Evolutionary conservation across 2,888 invertebrate genomes (phyloP).

Genomic region (Physocephala rufipes): DNA sequence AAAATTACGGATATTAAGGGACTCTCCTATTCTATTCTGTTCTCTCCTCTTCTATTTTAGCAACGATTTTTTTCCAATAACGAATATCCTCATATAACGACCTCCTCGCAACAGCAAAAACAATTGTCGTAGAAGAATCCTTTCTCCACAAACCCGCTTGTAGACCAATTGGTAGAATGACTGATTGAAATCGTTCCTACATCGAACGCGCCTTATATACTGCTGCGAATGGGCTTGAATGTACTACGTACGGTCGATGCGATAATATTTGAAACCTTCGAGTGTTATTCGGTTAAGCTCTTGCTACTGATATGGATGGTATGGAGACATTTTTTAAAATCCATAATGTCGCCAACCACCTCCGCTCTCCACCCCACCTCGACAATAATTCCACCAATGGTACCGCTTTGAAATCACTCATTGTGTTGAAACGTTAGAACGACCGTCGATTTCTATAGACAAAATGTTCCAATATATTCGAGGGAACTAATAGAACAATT

Average conservation of each 20-base stretch:
- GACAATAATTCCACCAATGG: too few relatives aligned
- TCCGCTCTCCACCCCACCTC: too few relatives aligned
- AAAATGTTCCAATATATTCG: too few relatives aligned
- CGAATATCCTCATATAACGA: background rate
- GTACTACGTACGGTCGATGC: background rate
- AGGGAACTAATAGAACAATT: too few relatives aligned
- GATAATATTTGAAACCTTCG: background rate
- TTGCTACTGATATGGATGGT: too few relatives aligned
- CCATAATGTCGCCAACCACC: too few relatives aligned
- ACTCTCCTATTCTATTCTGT: background rate
- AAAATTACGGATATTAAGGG: background rate
- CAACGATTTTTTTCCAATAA: background rate
- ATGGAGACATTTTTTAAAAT: too few relatives aligned
- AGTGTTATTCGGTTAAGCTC: too few relatives aligned
- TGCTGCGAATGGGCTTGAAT: conserved; percentile 1
- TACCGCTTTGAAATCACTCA: too few relatives aligned
- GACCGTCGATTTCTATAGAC: too few relatives aligned
- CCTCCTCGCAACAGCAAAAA: background rate
- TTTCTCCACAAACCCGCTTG: background rate
- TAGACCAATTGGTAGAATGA: background rate
- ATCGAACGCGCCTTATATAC: conserved; percentile 15
- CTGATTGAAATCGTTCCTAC: conserved; percentile 14
- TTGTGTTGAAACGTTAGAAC: too few relatives aligned
- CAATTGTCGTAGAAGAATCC: too few relatives aligned
- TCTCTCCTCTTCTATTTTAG: background rate